Evolutionary conservation across 2,113 vertebrate species (phyloP), one percentile per base, ranked within the genome.

Genomic region (Fregata magnificens): DNA sequence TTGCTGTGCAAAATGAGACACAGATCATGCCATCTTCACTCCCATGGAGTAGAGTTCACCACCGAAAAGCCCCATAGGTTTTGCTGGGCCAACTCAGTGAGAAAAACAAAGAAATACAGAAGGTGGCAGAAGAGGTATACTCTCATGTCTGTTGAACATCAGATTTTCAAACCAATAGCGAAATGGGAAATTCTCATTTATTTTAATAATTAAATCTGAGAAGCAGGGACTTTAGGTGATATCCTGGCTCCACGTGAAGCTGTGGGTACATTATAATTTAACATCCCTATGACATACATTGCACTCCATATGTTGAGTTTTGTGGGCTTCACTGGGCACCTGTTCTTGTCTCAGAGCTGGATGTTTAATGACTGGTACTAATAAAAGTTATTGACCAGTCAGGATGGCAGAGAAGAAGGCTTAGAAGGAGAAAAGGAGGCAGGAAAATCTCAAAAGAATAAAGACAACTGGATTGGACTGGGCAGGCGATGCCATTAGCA

Each of bases 301-400:
- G 10, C n/a, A n/a, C n/a, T 85, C 16, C 0, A 1, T 81, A 6
- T 0, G 0, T 4, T 44, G 77, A 55, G 8, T 5, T 56, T 71
- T 67, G 63, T 9, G 32, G n/a, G 9, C 61, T 76, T 74, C 8
- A 11, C n/a, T 47, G 72, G 11, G 19, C 72, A 59, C 11, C 7
- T 81, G 29, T 16, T 70, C 29, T 82, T 76, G 34, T 72, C 28
- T 92, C 66, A 76, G 69, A 79, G 38, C 36, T 82, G 36, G 16
- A 10, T 90, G 24, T 85, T 79, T 88, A 67, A 69, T 61, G 24
- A 25, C 21, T 88, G 22, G 16, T 55, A 44, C 29, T 69, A 40
- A 32, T 63, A 52, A 56, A 71, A 93, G 16, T 49, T 82, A 36
- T 2, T 72, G 52, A 38, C 21, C 10, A 34, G 16, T 79, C 31